These are phyloP conservation scores for Ptychoptera contaminata DNA, from an alignment of 2,888 invertebrate species.

Conservation along the genomic window DNA sequence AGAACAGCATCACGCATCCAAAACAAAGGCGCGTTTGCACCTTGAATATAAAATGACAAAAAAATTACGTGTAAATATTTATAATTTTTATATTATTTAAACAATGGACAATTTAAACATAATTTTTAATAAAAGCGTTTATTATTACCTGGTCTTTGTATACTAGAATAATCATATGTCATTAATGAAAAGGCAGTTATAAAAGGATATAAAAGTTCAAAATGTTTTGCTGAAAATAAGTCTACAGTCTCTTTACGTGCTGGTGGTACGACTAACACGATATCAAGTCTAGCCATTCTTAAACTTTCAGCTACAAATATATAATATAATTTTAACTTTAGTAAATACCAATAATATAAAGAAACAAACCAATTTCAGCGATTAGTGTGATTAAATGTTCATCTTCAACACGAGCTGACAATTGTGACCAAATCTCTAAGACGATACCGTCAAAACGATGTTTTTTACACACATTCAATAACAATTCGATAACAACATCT, in stretches of 20 bases:
- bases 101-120: neutral
- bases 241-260: constrained; percentile 38
- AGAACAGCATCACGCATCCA: constrained; percentile 71
- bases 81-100: constrained; percentile 1
- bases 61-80: constrained; percentile 2
- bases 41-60: constrained; percentile 22
- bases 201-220: constrained; percentile 57
- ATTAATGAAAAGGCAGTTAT: constrained; percentile 85
- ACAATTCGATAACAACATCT: constrained; percentile 46
- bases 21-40: constrained; percentile 75
- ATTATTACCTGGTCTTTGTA: constrained; percentile 60
- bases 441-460: constrained; percentile 81
- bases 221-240: constrained; percentile 57
- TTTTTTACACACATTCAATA: constrained; percentile 53
- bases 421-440: constrained; percentile 78
- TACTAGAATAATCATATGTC: constrained; percentile 87
- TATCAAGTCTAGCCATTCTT: constrained; percentile 38
- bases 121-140: too few species aligned
- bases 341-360: neutral
- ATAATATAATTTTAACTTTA: neutral
- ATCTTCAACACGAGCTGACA: constrained; percentile 47
- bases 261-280: constrained; percentile 71
- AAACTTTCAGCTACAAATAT: neutral
- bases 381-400: constrained; percentile 44
- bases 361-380: constrained; percentile 40